Evolutionary conservation across 2,888 invertebrate genomes (phyloP).

Genomic region (Cybosia mesomella): DNA sequence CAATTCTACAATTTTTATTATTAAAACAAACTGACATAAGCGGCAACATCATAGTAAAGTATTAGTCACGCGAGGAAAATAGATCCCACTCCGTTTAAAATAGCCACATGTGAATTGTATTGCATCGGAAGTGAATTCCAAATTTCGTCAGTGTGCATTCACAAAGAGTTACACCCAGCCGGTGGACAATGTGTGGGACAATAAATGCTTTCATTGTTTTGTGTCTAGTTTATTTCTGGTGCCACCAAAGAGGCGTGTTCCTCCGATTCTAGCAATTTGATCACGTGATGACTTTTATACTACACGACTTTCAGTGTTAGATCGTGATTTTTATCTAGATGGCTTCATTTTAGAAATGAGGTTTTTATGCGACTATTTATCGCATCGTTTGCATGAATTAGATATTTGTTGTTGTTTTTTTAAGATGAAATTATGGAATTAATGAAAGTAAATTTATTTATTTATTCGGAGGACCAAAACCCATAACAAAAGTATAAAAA

Average conservation of each 20-base stretch:
- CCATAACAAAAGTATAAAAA: no score
- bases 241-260: slow-evolving; percentile 57
- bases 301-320: slow-evolving; percentile 29
- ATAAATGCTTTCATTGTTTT: slow-evolving; percentile 59
- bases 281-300: slow-evolving; percentile 44
- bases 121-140: slow-evolving; percentile 45
- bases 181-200: slow-evolving; percentile 48
- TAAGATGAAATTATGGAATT: neutral
- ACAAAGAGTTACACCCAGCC: slow-evolving; percentile 49
- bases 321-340: neutral
- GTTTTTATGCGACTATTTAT: neutral
- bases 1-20: no score
- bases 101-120: slow-evolving; percentile 34
- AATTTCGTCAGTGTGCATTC: slow-evolving; percentile 48
- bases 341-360: neutral
- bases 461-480: no score
- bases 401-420: neutral
- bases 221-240: slow-evolving; percentile 75
- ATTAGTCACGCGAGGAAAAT: slow-evolving; percentile 34
- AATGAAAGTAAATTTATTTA: no score
- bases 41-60: slow-evolving; percentile 7
- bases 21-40: no score
- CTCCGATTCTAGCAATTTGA: slow-evolving; percentile 68
- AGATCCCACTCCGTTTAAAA: slow-evolving; percentile 41
- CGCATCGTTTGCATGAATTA: neutral